phyloP scores from a whole-genome alignment of 2,888 invertebrate genomes.

The Lasioglossum figueresi region DNA sequence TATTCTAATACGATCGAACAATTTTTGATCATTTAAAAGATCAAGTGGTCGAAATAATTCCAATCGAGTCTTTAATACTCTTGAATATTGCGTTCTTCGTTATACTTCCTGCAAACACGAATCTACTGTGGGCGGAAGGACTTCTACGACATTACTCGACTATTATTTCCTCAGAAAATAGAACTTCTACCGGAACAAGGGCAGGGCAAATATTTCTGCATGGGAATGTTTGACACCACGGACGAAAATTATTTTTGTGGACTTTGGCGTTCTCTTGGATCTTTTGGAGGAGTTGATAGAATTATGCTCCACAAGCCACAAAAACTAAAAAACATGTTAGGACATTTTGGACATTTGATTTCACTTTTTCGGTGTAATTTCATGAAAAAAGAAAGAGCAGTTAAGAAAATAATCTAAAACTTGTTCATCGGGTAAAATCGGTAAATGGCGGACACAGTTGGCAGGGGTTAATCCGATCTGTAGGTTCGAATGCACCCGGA shows the following conservation, averaged over 20 bases:
- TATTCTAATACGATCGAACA: neutral
- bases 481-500: slow-evolving; percentile 11
- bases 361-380: no score
- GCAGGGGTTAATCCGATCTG: slow-evolving; percentile 18
- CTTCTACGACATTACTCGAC: neutral
- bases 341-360: no score
- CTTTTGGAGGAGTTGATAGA: neutral
- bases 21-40: neutral
- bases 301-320: neutral
- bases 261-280: slow-evolving; percentile 5
- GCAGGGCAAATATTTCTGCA: slow-evolving; percentile 33
- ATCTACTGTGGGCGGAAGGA: neutral
- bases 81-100: neutral
- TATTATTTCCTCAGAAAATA: slow-evolving; percentile 36
- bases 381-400: no score
- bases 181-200: slow-evolving; percentile 3
- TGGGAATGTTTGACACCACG: neutral
- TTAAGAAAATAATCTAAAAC: no score
- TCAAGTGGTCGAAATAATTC: neutral
- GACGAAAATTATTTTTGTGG: slow-evolving; percentile 4
- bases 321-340: neutral
- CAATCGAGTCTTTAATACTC: neutral
- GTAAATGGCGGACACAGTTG: neutral
- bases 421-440: neutral
- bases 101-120: neutral